These are phyloP conservation scores for Ichneumoninae sp. DNA, from an alignment of 2,888 invertebrate species.

Conservation along the genomic window DNA sequence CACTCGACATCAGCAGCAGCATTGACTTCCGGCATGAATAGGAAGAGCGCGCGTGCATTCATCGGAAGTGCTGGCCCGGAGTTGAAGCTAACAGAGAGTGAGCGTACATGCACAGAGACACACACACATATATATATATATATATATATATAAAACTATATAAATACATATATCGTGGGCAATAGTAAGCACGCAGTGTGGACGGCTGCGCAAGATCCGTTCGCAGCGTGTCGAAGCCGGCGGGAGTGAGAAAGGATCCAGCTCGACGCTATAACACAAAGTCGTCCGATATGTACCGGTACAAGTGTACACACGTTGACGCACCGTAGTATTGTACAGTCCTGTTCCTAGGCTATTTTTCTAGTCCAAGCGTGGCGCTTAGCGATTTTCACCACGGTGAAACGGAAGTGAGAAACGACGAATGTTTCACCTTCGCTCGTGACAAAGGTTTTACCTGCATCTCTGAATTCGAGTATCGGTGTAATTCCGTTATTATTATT, in stretches of 20 bases:
- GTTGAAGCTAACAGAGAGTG: conserved; percentile 14
- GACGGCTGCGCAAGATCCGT: conserved; percentile 26
- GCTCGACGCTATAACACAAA: background rate
- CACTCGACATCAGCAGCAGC: conserved; percentile 46
- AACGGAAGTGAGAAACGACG: conserved; percentile 1
- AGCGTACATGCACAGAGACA: background rate
- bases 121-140: background rate
- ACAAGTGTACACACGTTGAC: background rate
- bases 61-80: conserved; percentile 54
- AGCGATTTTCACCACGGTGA: background rate
- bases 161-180: background rate
- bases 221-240: conserved; percentile 34
- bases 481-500: background rate
- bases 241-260: background rate
- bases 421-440: background rate
- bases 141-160: background rate
- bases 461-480: background rate
- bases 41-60: conserved; percentile 48
- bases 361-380: background rate
- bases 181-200: conserved; percentile 16
- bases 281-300: background rate
- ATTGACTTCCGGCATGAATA: conserved; percentile 60
- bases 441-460: background rate
- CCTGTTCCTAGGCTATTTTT: background rate
- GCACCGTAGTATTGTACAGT: background rate